These are phyloP conservation scores for Illadopsis cleaveri DNA, from an alignment of 2,113 vertebrate species.

Conservation along the genomic window DNA sequence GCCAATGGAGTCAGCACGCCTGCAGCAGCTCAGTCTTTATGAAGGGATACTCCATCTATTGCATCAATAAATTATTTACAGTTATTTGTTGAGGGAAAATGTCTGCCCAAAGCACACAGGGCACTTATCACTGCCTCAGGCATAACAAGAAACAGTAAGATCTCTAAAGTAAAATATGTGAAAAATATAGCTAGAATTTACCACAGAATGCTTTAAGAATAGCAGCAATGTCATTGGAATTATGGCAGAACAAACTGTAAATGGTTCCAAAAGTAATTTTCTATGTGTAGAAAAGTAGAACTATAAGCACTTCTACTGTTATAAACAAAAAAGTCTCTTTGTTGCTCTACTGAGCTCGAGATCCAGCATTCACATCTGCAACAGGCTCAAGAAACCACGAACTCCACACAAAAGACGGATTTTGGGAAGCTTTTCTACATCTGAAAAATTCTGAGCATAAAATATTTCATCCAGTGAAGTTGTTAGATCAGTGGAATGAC, in stretches of 20 bases:
- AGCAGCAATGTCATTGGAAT: background rate
- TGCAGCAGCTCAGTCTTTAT: background rate
- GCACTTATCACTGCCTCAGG: background rate
- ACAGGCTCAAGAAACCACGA: background rate
- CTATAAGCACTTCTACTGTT: background rate
- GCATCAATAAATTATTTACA: background rate
- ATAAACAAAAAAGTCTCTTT: background rate
- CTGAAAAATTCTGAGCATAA: background rate
- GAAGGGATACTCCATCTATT: background rate
- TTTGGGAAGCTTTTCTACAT: background rate
- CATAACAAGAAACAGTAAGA: background rate
- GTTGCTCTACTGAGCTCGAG: background rate
- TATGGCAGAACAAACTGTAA: background rate
- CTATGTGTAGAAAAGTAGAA: background rate
- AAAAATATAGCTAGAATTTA: background rate
- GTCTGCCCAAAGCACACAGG: background rate
- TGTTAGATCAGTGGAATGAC: background rate
- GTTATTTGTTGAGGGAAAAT: background rate
- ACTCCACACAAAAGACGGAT: accelerated
- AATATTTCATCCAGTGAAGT: background rate
- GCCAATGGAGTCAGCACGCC: background rate
- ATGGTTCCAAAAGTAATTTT: background rate
- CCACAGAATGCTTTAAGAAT: background rate
- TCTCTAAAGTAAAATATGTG: background rate
- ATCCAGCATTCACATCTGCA: background rate